Base-by-base conservation (phyloP, 2,888 invertebrate species). In the Saturnia pavonia region DNA sequence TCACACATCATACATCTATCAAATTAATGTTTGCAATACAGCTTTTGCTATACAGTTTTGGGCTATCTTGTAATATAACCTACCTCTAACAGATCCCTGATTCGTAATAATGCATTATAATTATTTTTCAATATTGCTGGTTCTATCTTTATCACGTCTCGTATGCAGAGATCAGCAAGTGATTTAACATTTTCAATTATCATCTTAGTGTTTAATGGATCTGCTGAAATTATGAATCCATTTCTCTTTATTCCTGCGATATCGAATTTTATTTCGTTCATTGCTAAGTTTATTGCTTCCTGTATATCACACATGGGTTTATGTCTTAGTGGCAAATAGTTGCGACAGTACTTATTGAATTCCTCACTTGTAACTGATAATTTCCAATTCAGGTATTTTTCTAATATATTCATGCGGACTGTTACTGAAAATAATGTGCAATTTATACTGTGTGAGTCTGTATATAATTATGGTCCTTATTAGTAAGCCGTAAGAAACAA, bases 121-220 rank as follows among this genome's bases (percentile, higher is more conserved):
- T 95, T 91, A 69, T 95, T 94, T 88, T 95, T 95, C 68, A 96
- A 85, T 75, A 97, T 94, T 75, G 95, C 95, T 16, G 97, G 97
- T 78, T 95, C 94, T 27, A 83, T 84, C 78, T 84, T 89, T 51
- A 96, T 91, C 48, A 94, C 94, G 19, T 94, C 91, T 71, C 88
- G 88, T 67, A 96, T 94, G 75, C 95, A 93, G 1, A 94, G 78
- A 0, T 95, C 95, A 69, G 94, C 95, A 51, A 96, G 83, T 0
- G 85, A 87, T 1, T 89, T 85, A 65, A 96, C 94, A 80, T 95
- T 92, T 9, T 89, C 84, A 3, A 96, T 78, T 57, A 96, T 94
- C 19, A 94, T 87, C 72, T 89, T 89, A 0, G 96, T 91, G 76
- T 96, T 95, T 1, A 94, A 84, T 0, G 96, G 95, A 81, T 96